These are phyloP conservation scores for Azemiops feae DNA, from an alignment of 2,113 vertebrate species.

Conservation along the genomic window DNA sequence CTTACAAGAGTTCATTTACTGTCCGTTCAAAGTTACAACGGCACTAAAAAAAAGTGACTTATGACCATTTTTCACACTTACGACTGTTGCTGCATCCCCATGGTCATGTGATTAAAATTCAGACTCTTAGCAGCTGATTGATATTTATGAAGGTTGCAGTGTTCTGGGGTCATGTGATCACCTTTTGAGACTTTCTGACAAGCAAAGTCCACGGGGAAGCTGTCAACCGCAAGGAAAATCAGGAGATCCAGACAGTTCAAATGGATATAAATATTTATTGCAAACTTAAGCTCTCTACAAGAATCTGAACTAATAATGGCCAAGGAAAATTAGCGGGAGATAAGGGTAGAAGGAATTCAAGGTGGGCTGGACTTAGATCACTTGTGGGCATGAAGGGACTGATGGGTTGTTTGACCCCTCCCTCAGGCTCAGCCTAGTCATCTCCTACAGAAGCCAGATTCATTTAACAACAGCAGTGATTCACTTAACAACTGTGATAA, in stretches of 20 bases:
- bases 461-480: background rate
- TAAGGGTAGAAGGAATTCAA: background rate
- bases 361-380: background rate
- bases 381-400: background rate
- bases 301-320: background rate
- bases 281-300: background rate
- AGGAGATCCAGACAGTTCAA: background rate
- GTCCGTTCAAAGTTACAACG: background rate
- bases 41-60: background rate
- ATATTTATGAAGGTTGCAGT: background rate
- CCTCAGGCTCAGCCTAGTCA: background rate
- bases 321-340: background rate
- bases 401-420: background rate
- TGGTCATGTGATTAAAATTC: background rate
- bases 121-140: background rate
- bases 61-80: background rate
- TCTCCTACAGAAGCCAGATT: background rate
- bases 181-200: background rate
- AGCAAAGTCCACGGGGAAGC: background rate
- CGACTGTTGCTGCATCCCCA: background rate
- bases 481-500: too few species aligned
- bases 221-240: background rate
- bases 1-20: background rate
- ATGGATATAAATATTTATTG: background rate
- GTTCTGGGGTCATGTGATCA: background rate